A percentile compares a stretch with the other conserved stretches of the same genome.
These are phyloP conservation scores for Megalonaias nervosa DNA, from an alignment of 1,140 invertebrate species.

Conservation along the genomic window DNA sequence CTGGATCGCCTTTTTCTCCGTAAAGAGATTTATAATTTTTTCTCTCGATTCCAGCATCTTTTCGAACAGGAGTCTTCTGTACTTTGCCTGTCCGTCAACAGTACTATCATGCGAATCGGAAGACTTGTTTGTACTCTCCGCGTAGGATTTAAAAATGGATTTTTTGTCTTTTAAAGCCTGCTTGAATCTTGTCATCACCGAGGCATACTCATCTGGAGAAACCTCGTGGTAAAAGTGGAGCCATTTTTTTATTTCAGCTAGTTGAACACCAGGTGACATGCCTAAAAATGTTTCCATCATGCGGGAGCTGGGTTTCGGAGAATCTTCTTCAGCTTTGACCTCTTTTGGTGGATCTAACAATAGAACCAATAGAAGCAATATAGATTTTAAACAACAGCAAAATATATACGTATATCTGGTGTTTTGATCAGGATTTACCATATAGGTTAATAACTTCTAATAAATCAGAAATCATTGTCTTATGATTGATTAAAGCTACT, in stretches of 20 bases:
- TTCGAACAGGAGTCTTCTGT: conserved; percentile 17
- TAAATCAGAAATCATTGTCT: too few species aligned
- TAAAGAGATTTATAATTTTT: conserved; percentile 13
- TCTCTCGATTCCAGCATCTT: conserved; percentile 13
- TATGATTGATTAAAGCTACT: too few species aligned
- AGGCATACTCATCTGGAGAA: conserved; percentile 13
- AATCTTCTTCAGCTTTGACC: background rate
- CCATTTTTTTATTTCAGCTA: conserved; percentile 29
- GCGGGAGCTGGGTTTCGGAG: background rate
- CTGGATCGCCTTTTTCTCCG: conserved; percentile 2
- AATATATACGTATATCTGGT: too few species aligned
- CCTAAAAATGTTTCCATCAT: conserved; percentile 6
- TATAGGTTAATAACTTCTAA: too few species aligned
- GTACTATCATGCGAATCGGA: background rate
- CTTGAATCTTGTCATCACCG: conserved; percentile 26
- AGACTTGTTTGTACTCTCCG: background rate
- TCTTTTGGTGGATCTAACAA: background rate
- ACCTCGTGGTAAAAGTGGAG: conserved; percentile 27
- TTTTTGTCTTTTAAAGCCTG: conserved; percentile 1
- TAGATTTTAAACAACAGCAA: too few species aligned
- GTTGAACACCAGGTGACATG: conserved; percentile 6
- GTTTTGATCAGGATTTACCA: too few species aligned
- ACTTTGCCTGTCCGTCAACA: background rate
- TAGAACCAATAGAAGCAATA: too few species aligned
- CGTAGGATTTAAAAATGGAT: background rate